A percentile compares a stretch with the other conserved stretches of the same genome.
Evolutionary conservation across 2,888 invertebrate species (phyloP).

Genomic region (Bellardia pandia): DNA sequence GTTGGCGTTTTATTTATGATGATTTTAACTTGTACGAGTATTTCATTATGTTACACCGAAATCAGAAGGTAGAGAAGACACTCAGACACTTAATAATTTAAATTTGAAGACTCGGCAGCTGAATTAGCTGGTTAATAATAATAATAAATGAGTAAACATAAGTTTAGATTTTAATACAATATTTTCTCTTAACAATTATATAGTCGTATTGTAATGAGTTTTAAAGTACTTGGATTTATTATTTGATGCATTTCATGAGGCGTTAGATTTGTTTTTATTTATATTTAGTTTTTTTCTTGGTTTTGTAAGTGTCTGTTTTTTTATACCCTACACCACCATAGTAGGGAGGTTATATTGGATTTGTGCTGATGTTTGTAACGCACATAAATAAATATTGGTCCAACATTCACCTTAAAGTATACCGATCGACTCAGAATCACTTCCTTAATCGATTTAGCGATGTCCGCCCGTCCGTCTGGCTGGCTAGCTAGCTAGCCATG

Average conservation of each 20-base stretch:
- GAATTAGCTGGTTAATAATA: conserved; percentile 8
- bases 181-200: conserved; percentile 38
- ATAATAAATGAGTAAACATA: conserved; percentile 40
- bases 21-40: background rate
- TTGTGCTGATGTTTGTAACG: no score
- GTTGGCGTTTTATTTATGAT: conserved; percentile 68
- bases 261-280: conserved; percentile 60
- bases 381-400: no score
- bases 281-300: background rate
- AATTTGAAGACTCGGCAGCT: background rate
- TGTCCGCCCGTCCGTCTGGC: no score
- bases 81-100: background rate
- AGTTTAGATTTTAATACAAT: conserved; percentile 41
- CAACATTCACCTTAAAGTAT: no score
- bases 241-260: conserved; percentile 50
- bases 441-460: no score
- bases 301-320: conserved; percentile 8
- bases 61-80: background rate
- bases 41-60: background rate
- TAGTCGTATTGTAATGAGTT: conserved; percentile 31
- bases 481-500: no score
- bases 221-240: conserved; percentile 24
- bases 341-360: no score
- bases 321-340: no score
- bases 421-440: no score